Conservation (phyloP, 2,888 invertebrate genomes). For the Andrena minutula region DNA sequence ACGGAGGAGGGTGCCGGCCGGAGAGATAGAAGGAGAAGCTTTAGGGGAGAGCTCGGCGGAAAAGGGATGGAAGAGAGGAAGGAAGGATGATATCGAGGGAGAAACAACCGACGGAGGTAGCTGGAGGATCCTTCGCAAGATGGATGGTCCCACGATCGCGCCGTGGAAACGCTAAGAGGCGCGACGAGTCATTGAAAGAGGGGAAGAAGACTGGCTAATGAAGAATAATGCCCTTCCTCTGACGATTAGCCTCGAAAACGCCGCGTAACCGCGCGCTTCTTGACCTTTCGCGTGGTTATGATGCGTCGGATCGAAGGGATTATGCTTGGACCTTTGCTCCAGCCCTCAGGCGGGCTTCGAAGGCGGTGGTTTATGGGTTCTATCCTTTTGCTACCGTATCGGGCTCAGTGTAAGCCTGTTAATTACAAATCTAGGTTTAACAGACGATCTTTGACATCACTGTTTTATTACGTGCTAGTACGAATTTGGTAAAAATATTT, state of each 20-base stretch:
- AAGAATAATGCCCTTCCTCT: slow-evolving; percentile 79
- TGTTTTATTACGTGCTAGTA: no score
- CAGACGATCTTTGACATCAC: no score
- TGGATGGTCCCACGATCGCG: slow-evolving; percentile 79
- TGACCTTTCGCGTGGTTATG: slow-evolving; percentile 29
- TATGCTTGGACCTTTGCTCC: slow-evolving; percentile 1
- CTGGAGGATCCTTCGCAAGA: slow-evolving; percentile 75
- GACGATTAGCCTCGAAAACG: slow-evolving; percentile 60
- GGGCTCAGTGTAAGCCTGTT: no score
- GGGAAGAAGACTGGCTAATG: slow-evolving; percentile 77
- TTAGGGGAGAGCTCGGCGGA: slow-evolving; percentile 26
- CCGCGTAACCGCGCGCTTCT: slow-evolving; percentile 34
- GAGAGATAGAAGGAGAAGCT: slow-evolving; percentile 24
- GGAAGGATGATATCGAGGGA: slow-evolving; percentile 55
- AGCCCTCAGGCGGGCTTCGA: neutral
- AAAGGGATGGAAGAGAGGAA: slow-evolving; percentile 41
- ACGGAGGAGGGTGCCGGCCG: slow-evolving; percentile 64
- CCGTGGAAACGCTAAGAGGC: slow-evolving; percentile 81
- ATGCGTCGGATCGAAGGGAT: neutral
- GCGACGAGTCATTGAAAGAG: slow-evolving; percentile 84
- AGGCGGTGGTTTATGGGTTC: neutral
- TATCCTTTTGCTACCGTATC: neutral
- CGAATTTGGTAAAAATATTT: neutral
- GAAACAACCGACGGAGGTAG: slow-evolving; percentile 51
- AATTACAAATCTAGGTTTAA: no score